Conservation (phyloP, 2,113 vertebrate species). For the Carollia perspicillata region DNA sequence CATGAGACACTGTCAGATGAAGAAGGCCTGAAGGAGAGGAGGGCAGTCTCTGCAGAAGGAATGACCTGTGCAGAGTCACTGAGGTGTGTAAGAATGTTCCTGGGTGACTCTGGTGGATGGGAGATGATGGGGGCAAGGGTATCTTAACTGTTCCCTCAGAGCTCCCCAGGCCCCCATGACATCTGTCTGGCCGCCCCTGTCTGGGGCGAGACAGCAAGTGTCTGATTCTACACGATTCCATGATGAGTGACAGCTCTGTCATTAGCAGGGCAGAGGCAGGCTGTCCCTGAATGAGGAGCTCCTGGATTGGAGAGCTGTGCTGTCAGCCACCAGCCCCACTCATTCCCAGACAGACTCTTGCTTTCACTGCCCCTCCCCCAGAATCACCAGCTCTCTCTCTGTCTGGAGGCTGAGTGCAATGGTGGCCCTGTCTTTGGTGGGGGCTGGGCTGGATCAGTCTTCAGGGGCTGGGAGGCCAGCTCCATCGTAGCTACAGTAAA, state of each 20-base stretch:
- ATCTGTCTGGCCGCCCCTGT: background rate
- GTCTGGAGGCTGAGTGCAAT: background rate
- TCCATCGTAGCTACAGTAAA: accelerated
- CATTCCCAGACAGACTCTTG: background rate
- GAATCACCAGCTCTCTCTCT: background rate
- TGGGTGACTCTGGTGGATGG: background rate
- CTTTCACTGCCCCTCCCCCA: background rate
- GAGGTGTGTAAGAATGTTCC: background rate
- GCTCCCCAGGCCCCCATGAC: background rate
- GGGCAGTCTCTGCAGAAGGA: background rate
- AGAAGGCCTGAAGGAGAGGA: background rate
- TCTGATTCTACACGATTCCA: background rate
- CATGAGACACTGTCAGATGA: background rate
- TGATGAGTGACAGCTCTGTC: background rate
- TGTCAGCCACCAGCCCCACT: background rate
- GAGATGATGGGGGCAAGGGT: background rate
- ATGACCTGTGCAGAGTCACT: background rate
- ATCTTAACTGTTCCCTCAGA: background rate
- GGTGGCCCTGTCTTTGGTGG: background rate
- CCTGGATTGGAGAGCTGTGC: background rate
- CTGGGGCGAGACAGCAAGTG: background rate
- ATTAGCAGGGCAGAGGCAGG: background rate
- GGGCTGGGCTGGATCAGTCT: background rate
- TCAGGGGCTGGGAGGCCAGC: background rate
- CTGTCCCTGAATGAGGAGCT: background rate